These are phyloP conservation scores for Pristiophorus japonicus DNA, from an alignment of 2,113 vertebrate species.

Conservation along the genomic window DNA sequence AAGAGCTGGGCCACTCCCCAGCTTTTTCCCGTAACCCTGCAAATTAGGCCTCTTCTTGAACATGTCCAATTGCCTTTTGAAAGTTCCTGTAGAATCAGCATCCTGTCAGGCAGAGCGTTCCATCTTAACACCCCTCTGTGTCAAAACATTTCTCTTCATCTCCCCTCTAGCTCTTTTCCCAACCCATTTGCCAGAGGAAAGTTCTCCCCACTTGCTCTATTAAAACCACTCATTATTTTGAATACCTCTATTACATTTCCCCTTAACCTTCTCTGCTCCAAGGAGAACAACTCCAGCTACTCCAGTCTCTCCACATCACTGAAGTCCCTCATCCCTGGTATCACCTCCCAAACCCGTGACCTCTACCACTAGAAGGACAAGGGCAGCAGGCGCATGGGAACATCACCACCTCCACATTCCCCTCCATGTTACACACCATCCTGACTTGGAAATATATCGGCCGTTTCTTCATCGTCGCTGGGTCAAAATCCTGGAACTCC, in stretches of 20 bases:
- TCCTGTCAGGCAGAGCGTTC: background rate
- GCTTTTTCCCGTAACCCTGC: background rate
- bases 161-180: background rate
- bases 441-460: no score
- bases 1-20: background rate
- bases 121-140: background rate
- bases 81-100: background rate
- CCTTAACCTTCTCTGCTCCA: background rate
- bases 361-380: no score
- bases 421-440: no score
- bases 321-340: background rate
- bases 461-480: no score
- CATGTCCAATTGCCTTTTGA: background rate
- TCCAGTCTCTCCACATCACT: background rate
- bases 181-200: background rate
- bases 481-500: no score
- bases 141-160: background rate
- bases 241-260: background rate
- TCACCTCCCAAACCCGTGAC: background rate
- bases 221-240: background rate
- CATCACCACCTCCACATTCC: no score
- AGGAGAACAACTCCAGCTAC: background rate
- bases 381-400: no score
- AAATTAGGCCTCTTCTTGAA: background rate
- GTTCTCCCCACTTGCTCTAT: background rate